Evolutionary conservation across 2,113 vertebrate species (phyloP), one percentile per base, ranked within the genome.

Genomic region (Trachemys scripta): DNA sequence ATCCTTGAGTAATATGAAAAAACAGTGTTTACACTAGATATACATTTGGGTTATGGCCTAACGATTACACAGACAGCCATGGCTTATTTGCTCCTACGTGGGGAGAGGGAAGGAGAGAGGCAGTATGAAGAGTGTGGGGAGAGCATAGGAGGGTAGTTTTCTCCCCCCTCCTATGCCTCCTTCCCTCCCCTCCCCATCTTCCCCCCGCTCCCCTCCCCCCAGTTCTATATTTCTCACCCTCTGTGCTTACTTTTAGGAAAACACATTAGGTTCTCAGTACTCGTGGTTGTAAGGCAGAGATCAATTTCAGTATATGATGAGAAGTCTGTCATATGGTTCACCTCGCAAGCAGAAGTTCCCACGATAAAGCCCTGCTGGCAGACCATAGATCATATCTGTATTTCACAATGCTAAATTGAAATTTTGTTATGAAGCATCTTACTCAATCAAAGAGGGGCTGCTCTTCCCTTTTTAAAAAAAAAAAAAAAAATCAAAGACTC

Each of bases 111-210:
- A 38, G 35, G 57, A 54, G 65, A 69, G n/a, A 38, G 16, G 19
- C 9, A 10, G 19, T 38, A 38, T 72, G 20, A 17, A 20, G 35
- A 10, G 35, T n/a, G 4, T 4, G 29, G 11, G 57, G 27, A 3
- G 11, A 29, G 57, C 56, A 27, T 65, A 8, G 35, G 35, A 69
- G 8, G 35, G n/a, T 5, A 38, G 65, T 20, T 22, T 45, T 2
- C 45, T 4, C 24, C 12, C 31, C 14, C 14, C 11, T 29, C 4
- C 62, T n/a, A n/a, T n/a, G n/a, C 17, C 62, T 17, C 14, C n/a
- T 19, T 17, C 17, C 8, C 17, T 2, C 13, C 6, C 10, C 47
- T 10, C 5, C n/a, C n/a, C n/a, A n/a, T n/a, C n/a, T n/a, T n/a
- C n/a, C n/a, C n/a, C n/a, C n/a, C n/a, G n/a, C 8, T 4, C 19